Conservation (phyloP, 2,797 vertebrate genomes). For the Semaprochilodus insignis region DNA sequence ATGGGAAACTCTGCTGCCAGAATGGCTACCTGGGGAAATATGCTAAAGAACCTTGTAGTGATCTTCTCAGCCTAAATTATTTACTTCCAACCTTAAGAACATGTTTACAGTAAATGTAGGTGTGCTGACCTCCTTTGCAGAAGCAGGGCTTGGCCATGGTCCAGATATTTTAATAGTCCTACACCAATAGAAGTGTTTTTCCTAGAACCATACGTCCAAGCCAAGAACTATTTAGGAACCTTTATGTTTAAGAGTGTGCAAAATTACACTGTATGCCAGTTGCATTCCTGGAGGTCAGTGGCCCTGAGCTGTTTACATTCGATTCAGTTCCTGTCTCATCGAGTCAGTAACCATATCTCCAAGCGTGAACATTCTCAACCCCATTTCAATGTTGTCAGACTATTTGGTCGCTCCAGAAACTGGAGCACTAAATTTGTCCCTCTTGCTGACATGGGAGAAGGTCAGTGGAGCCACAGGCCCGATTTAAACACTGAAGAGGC, state of each 20-base stretch:
- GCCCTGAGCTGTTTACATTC: slow-evolving; percentile 64
- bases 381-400: slow-evolving; percentile 68
- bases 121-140: not conserved
- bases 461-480: slow-evolving; percentile 70
- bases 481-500: slow-evolving; percentile 70
- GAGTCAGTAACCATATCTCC: slow-evolving; percentile 64
- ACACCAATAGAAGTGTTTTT: not conserved
- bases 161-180: not conserved
- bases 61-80: too few relatives aligned
- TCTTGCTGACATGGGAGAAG: slow-evolving; percentile 78
- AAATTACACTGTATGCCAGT: slow-evolving; percentile 40
- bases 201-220: not conserved
- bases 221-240: slow-evolving; percentile 2
- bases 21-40: too few relatives aligned
- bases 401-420: slow-evolving; percentile 82
- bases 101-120: not conserved
- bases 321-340: slow-evolving; percentile 61
- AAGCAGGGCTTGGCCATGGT: not conserved
- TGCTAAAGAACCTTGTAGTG: too few relatives aligned
- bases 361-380: slow-evolving; percentile 62
- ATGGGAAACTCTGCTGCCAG: too few relatives aligned
- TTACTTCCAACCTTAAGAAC: too few relatives aligned
- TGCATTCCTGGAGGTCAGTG: slow-evolving; percentile 52
- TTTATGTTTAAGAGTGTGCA: not conserved
- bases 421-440: slow-evolving; percentile 77